Base-by-base conservation (phyloP, 2,113 vertebrate genomes). In the Anas platyrhynchos region DNA sequence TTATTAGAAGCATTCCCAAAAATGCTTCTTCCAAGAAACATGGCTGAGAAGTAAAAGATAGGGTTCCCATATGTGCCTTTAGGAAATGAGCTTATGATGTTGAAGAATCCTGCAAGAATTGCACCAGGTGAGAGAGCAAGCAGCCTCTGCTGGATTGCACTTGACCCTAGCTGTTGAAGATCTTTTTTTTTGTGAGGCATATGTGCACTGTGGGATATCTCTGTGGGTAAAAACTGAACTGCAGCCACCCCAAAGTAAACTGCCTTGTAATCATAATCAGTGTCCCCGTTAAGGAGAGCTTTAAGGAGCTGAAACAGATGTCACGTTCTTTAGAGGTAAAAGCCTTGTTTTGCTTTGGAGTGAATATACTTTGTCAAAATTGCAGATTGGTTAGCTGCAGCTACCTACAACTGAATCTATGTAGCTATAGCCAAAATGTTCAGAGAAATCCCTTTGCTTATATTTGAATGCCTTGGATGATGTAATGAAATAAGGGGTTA, bases 161-260 rank as follows among this genome's bases (percentile, higher is more conserved):
- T 44, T n/a, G 26, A 52, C 75, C 31, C 12, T 22, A 4, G 20
- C 63, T 86, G 1, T 25, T 41, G 1, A 16, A 72, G 58, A 34
- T 31, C 66, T 78, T 43, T 21, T 48, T 32, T 54, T 32, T 31
- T 1, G 0, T 36, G 52, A 84, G 67, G 29, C 25, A 4, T 8
- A 6, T 2, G 0, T 20, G 32, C 23, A 38, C 22, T 43, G 1
- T 0, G 0, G 41, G 67, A 29, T 31, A 31, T 55, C 9, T 6
- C 36, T 14, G 0, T 3, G 29, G n/a, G 43, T 58, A 32, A 59
- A 83, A 54, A 61, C 48, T 38, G 63, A 66, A 7, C 54, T 43
- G 48, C 58, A 43, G 72, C 61, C 31, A 3, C n/a, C 36, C 46
- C 58, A 32, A 77, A 68, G 26, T 36, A 61, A 63, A 23, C 17